Percentiles rank a stretch among this genome's conserved stretches.
phyloP scores from a whole-genome alignment of 53 echinoderm and acorn worm genomes.

The Paracentrotus lividus region DNA sequence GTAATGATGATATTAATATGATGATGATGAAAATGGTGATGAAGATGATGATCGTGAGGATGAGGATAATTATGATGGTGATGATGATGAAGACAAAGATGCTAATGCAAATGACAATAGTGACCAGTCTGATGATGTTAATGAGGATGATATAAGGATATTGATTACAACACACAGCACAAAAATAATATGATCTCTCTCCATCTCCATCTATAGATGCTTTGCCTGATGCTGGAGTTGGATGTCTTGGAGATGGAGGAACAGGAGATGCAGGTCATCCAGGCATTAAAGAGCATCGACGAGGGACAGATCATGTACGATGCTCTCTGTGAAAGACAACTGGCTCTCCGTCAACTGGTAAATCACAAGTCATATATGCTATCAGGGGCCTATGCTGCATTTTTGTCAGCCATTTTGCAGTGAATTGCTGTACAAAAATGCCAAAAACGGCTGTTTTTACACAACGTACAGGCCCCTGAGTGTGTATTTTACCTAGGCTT shows the following conservation, averaged over 20 bases:
- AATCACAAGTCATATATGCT: not conserved
- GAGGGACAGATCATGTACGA: constrained; percentile 92
- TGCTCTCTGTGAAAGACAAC: constrained; percentile 92
- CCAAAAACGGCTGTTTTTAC: no score
- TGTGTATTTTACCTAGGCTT: no score
- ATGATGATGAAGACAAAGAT: not conserved
- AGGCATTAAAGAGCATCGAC: constrained; percentile 88
- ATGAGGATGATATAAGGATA: not conserved
- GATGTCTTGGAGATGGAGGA: constrained; percentile 88
- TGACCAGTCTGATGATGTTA: no score
- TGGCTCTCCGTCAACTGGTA: constrained; percentile 89
- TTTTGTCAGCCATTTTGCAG: no score
- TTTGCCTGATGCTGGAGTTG: constrained; percentile 94
- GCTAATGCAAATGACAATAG: no score
- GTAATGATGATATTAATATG: no score
- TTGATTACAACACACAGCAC: not conserved
- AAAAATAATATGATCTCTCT: not conserved
- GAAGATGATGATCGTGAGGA: not conserved
- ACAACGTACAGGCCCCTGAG: no score
- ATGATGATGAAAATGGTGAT: no score
- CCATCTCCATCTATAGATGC: constrained; percentile 74
- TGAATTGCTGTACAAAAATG: no score
- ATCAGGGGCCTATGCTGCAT: no score
- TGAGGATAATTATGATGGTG: not conserved
- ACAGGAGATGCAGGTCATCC: constrained; percentile 86